These are phyloP conservation scores for Chaetogeoica ovagalla DNA, from an alignment of 2,888 invertebrate genomes.

Conservation along the genomic window DNA sequence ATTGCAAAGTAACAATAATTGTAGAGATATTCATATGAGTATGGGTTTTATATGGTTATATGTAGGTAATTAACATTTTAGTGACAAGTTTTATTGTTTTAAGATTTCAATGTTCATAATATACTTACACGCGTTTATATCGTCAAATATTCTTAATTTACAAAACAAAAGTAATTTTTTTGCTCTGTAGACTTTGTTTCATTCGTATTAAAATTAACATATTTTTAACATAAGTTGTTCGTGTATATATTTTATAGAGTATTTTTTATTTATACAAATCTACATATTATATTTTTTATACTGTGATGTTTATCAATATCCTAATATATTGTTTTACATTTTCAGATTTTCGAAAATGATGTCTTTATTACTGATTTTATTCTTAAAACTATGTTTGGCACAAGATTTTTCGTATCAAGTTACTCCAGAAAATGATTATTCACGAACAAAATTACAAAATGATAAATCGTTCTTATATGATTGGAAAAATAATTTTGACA, in stretches of 20 bases:
- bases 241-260: neutral
- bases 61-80: neutral
- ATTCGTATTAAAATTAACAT: too few species aligned
- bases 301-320: neutral
- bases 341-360: conserved; percentile 35
- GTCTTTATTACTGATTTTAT: conserved; percentile 22
- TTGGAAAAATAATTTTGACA: conserved; percentile 57
- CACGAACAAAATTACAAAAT: conserved; percentile 21
- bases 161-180: neutral
- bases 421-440: conserved; percentile 38
- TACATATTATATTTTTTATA: too few species aligned
- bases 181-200: too few species aligned
- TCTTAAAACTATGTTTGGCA: conserved; percentile 38
- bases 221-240: too few species aligned
- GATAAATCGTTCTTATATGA: conserved; percentile 31
- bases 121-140: neutral
- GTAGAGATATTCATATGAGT: too few species aligned
- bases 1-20: too few species aligned
- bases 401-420: conserved; percentile 37
- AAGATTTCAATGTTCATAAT: neutral
- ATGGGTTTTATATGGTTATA: neutral
- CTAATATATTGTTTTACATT: neutral
- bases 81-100: neutral
- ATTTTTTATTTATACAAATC: neutral
- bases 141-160: neutral